Base-by-base conservation (phyloP, 2,888 invertebrate species). In the Lasioglossum zephyrum region DNA sequence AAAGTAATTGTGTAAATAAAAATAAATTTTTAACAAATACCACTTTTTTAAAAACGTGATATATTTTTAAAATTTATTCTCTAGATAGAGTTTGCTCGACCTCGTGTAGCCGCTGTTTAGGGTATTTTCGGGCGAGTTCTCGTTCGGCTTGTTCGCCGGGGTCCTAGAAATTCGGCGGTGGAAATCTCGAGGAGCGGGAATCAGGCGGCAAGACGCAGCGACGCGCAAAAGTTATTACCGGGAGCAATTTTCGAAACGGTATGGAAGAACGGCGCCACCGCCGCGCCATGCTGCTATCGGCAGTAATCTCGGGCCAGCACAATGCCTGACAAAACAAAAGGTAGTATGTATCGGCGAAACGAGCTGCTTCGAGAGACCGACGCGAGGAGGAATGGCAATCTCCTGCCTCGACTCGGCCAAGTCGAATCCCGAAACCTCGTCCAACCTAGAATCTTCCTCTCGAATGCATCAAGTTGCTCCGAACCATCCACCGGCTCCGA, bases 301-400 rank as follows among this genome's bases (percentile, higher is more conserved):
- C 60, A 73, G 57, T 73, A 76, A 75, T 82, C 70, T 73, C 31
- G 44, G 31, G 44, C 41, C 39, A 74, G 76, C 72, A 77, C 76
- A 63, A 73, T 13, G 39, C 39, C 73, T n/a, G 79, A 57, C 79
- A 82, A 79, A 87, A 85, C 73, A 74, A 69, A 79, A 69, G 26
- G 41, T 63, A 73, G 22, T 22, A 22, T 8, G 53, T 53, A 53
- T 22, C 22, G 49, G 18, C 63, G 66, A 79, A 63, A 60, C 63
- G 63, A 57, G 63, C 18, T 13, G 31, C 53, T 82, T 74, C 69
- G 36, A 57, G 69, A 72, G 26, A 73, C 66, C 22, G 36, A 47
- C 26, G 31, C 70, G 63, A 11, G 31, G 57, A 75, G 47, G 72
- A 85, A 60, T 73, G 75, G 39, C 82, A 75, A 82, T 82, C 82